Base-by-base conservation (phyloP, 92 coral and sea anemone species). In the Phymanthus crucifer region DNA sequence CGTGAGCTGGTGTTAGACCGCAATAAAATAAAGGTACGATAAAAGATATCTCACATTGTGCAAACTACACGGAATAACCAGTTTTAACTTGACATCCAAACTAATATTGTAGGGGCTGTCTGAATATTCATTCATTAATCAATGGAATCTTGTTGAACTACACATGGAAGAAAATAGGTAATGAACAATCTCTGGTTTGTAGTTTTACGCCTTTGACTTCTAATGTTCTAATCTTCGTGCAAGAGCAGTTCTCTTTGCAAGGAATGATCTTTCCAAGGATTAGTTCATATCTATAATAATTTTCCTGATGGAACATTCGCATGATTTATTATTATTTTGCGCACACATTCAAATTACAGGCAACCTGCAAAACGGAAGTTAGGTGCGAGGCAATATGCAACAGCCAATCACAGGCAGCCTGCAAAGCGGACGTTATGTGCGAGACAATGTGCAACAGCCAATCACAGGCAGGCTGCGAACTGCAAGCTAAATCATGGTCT, bases 141-240 rank as follows among this genome's bases (percentile, higher is more conserved):
- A 95, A 73, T 89, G 98, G 89, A 90, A 85, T 80, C 75, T 95
- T 31, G 89, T 90, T 34, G 98, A 95, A 56, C 81, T 95, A 33
- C 98, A 95, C 86, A 84, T 95, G 58, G 98, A 95, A 74, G 98
- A 95, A 74, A 95, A 95, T 78, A 89, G 96, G 96, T 91, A 40
- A 47, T 19, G 11, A 17, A 54, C 23, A 18, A 0, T 45, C 66
- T 27, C 40, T 0, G 8, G n/a, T 58, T 31, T 68, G 13, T 40
- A 40, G 21, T 17, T 19, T 24, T 18, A 58, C 6, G 54, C 47
- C 38, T 24, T 32, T 69, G 17, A 26, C 58, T 9, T 36, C 36
- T n/a, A 43, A 10, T 43, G 14, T 10, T 43, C 48, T 43, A 6
- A 6, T 4, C 43, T 10, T 38, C 43, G 43, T 10, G 43, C 43